Percentiles rank a stretch among this genome's conserved stretches.
Conservation (phyloP, 2,888 invertebrate genomes). For the Elegia similella region DNA sequence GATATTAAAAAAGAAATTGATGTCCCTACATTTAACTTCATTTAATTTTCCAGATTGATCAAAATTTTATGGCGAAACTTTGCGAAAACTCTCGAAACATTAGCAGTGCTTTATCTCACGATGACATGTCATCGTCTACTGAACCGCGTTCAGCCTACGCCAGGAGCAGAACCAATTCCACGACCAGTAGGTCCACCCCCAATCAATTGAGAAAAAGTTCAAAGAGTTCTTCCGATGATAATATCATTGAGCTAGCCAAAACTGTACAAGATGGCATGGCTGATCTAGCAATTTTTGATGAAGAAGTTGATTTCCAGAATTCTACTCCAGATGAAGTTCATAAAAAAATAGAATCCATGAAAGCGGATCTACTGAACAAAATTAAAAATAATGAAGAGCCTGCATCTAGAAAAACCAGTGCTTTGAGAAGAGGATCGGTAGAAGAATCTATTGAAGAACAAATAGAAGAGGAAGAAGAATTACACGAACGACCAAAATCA, state of each 20-base stretch:
- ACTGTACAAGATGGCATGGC: slow-evolving; percentile 81
- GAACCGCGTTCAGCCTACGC: slow-evolving; percentile 61
- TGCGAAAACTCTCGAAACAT: slow-evolving; percentile 65
- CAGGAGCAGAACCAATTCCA: slow-evolving; percentile 55
- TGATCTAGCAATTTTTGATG: slow-evolving; percentile 63
- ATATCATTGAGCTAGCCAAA: slow-evolving; percentile 75
- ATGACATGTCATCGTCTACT: slow-evolving; percentile 60
- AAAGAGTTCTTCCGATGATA: slow-evolving; percentile 54
- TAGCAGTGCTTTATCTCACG: slow-evolving; percentile 64
- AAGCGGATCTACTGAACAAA: slow-evolving; percentile 63
- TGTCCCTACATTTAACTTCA: too few species aligned
- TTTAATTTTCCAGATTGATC: slow-evolving; percentile 51
- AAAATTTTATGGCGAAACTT: slow-evolving; percentile 55
- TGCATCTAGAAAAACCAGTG: slow-evolving; percentile 53
- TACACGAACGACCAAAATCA: slow-evolving; percentile 59
- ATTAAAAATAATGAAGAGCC: slow-evolving; percentile 61
- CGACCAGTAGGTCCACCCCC: slow-evolving; percentile 54
- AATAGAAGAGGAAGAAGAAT: slow-evolving; percentile 40
- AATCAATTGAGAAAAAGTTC: slow-evolving; percentile 55
- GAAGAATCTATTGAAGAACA: slow-evolving; percentile 68
- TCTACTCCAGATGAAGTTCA: slow-evolving; percentile 54
- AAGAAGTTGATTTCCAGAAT: slow-evolving; percentile 46
- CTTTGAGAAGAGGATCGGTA: slow-evolving; percentile 53
- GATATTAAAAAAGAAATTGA: too few species aligned
- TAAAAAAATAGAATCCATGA: slow-evolving; percentile 63